Percentiles rank a stretch among this genome's conserved stretches.
These are phyloP conservation scores for Pterostichus niger DNA, from an alignment of 2,888 invertebrate species.

Conservation along the genomic window DNA sequence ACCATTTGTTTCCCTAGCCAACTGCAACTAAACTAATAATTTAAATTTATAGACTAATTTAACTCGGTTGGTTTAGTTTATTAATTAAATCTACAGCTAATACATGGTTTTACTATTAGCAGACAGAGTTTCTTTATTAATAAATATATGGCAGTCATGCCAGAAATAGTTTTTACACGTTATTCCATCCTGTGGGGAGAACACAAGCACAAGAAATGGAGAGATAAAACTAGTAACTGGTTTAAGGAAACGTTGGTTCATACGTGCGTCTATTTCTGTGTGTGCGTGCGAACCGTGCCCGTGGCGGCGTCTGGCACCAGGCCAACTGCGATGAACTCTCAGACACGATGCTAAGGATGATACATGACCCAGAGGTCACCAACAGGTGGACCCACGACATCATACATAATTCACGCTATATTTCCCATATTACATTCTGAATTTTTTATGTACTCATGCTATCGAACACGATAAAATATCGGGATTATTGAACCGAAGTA, in stretches of 20 bases:
- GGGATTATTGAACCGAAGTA: conserved; percentile 31
- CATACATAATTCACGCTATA: conserved; percentile 9
- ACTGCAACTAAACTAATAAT: conserved; percentile 19
- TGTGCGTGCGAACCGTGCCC: conserved; percentile 24
- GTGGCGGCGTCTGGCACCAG: conserved; percentile 36
- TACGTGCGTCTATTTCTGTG: conserved; percentile 39
- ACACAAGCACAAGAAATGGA: conserved; percentile 16
- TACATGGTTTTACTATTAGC: conserved; percentile 33
- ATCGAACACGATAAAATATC: conserved; percentile 25
- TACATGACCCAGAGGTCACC: conserved; percentile 52
- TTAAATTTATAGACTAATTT: not conserved
- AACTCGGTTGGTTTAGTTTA: conserved; percentile 11
- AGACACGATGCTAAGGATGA: conserved; percentile 56
- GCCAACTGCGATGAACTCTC: conserved; percentile 58
- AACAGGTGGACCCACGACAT: conserved; percentile 49
- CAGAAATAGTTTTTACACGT: conserved; percentile 42
- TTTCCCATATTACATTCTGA: not conserved
- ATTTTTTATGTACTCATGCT: not conserved
- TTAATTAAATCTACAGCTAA: not conserved
- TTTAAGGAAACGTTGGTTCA: conserved; percentile 41
- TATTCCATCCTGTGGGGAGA: conserved; percentile 20
- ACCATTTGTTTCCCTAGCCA: not conserved
- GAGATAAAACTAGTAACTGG: conserved; percentile 35
- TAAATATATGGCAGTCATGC: conserved; percentile 13
- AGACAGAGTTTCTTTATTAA: conserved; percentile 26